phyloP scores from a whole-genome alignment of 2,797 vertebrate species.

The Discoglossus pictus region DNA sequence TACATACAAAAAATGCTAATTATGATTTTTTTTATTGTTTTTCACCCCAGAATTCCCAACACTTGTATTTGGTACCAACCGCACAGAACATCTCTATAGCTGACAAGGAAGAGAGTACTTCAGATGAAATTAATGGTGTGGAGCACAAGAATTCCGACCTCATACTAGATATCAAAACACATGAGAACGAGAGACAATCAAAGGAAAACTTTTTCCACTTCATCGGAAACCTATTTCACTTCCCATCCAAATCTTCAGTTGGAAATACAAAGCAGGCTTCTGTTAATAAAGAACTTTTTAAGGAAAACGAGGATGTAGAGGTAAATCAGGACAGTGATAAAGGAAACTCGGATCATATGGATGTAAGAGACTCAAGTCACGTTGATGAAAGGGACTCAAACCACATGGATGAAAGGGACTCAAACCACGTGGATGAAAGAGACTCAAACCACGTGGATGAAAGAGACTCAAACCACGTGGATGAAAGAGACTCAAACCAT shows the following conservation, averaged over 20 bases:
- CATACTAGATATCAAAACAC: conserved; percentile 54
- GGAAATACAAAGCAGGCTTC: conserved; percentile 62
- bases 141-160: conserved; percentile 62
- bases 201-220: conserved; percentile 76
- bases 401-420: no score
- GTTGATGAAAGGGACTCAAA: no score
- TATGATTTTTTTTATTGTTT: no score
- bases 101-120: conserved; percentile 66
- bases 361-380: no score
- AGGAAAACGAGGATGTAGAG: conserved; percentile 57
- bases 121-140: no score
- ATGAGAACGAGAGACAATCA: conserved; percentile 64
- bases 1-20: no score
- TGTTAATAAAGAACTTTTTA: conserved; percentile 58
- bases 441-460: no score
- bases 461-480: no score
- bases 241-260: conserved; percentile 67
- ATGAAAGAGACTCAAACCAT: no score
- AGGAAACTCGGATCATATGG: no score
- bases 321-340: conserved; percentile 36
- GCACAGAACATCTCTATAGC: conserved; percentile 48
- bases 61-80: not conserved
- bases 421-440: no score
- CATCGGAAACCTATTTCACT: conserved; percentile 74
- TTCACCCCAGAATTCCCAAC: not conserved